These are phyloP conservation scores for Sialis lutaria DNA, from an alignment of 2,888 invertebrate genomes.

Conservation along the genomic window DNA sequence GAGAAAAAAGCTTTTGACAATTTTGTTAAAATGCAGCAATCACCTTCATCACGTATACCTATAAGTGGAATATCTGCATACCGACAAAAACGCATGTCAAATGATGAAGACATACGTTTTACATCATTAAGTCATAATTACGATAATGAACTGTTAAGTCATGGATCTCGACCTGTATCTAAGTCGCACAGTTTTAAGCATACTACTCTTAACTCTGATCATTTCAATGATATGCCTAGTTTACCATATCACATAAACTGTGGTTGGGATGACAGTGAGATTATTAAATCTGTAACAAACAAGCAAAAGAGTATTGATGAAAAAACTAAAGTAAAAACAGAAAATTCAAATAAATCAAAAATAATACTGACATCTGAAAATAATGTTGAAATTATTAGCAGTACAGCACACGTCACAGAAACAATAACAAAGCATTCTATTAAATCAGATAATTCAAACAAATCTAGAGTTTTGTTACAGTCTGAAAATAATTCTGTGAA, in stretches of 20 bases:
- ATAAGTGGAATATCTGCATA: conserved; percentile 33
- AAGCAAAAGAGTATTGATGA: too few species aligned
- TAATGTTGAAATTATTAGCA: conserved; percentile 12
- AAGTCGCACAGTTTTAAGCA: conserved; percentile 54
- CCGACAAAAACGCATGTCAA: conserved; percentile 25
- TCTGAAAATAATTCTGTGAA: too few species aligned
- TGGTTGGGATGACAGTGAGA: conserved; percentile 1
- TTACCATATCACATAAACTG: conserved; percentile 17
- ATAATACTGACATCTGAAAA: conserved; percentile 29
- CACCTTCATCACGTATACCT: conserved; percentile 19
- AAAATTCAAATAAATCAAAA: background rate
- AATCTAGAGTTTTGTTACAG: too few species aligned
- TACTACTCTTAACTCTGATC: conserved; percentile 24
- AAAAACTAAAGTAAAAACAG: too few species aligned
- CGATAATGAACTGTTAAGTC: conserved; percentile 7
- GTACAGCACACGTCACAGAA: too few species aligned
- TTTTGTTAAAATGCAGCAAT: conserved; percentile 8
- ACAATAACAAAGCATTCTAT: too few species aligned
- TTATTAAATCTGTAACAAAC: background rate
- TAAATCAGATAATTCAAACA: too few species aligned
- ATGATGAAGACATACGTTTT: conserved; percentile 14
- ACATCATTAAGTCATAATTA: conserved; percentile 21
- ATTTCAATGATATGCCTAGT: conserved; percentile 33
- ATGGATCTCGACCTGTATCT: conserved; percentile 32
- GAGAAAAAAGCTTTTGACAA: background rate